phyloP scores from a whole-genome alignment of 37 sponge, comb jelly and placozoan species.

The Beroe forskalii region DNA sequence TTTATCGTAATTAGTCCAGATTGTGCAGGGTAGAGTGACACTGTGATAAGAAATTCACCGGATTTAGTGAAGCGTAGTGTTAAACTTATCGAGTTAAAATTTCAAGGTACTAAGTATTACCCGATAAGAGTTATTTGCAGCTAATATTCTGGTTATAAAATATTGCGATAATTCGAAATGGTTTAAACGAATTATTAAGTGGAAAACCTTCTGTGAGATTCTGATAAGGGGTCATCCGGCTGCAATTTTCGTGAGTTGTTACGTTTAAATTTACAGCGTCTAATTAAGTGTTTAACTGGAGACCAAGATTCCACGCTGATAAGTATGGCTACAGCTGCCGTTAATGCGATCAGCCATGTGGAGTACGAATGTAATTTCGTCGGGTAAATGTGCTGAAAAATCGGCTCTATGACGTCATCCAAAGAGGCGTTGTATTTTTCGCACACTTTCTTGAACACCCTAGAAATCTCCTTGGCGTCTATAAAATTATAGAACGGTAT shows the following conservation, averaged over 20 bases:
- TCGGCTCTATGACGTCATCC: not conserved
- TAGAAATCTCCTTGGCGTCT: not conserved
- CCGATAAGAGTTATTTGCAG: not conserved
- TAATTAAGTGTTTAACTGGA: not conserved
- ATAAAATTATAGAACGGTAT: not conserved
- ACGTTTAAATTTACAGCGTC: not conserved
- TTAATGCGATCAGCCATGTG: not conserved
- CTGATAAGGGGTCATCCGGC: not conserved
- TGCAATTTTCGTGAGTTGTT: not conserved
- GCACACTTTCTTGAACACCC: not conserved
- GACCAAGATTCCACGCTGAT: not conserved
- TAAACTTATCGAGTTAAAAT: no score
- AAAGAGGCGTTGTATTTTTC: conserved; percentile 1
- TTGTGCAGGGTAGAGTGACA: no score
- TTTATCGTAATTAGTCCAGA: no score
- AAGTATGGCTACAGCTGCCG: not conserved
- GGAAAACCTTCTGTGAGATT: not conserved
- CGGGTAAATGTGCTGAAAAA: not conserved
- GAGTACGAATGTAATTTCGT: not conserved
- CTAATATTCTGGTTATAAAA: not conserved
- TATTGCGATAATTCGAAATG: not conserved
- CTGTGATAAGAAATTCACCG: no score
- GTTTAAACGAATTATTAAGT: not conserved
- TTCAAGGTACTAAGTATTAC: no score
- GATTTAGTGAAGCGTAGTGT: no score